Conservation (phyloP, 2,113 vertebrate genomes). For the Lipophrys pholis region DNA sequence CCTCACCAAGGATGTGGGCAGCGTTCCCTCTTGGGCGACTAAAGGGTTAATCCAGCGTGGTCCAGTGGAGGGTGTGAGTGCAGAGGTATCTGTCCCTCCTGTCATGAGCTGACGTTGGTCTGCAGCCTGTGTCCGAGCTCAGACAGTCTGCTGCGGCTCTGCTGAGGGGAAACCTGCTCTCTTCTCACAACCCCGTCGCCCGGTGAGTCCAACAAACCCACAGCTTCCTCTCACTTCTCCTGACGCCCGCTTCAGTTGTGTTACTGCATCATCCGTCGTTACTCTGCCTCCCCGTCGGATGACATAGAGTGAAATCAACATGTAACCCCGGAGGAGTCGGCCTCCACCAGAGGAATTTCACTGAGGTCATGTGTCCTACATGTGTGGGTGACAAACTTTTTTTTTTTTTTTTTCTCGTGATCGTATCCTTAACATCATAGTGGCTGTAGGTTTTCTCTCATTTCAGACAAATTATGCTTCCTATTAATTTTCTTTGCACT, state of each 20-base stretch:
- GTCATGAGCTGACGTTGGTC: conserved; percentile 50
- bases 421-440: not conserved
- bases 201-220: conserved; percentile 50
- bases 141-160: conserved; percentile 29
- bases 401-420: not conserved
- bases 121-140: conserved; percentile 1
- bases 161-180: not conserved
- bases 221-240: not conserved
- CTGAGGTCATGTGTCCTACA: not conserved
- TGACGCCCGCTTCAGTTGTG: too few species aligned
- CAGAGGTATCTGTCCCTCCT: conserved; percentile 38
- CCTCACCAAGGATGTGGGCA: too few species aligned
- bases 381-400: not conserved
- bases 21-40: not conserved
- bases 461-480: too few species aligned
- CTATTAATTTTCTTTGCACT: too few species aligned
- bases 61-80: conserved; percentile 9
- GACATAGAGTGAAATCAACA: too few species aligned
- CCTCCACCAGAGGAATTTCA: not conserved
- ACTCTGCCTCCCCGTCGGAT: too few species aligned
- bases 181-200: not conserved
- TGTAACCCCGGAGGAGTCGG: not conserved
- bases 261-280: too few species aligned
- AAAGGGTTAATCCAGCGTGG: conserved; percentile 52
- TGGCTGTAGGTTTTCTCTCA: too few species aligned